These are phyloP conservation scores for Callithrix jacchus DNA, from an alignment of 2,113 vertebrate genomes.

Conservation along the genomic window DNA sequence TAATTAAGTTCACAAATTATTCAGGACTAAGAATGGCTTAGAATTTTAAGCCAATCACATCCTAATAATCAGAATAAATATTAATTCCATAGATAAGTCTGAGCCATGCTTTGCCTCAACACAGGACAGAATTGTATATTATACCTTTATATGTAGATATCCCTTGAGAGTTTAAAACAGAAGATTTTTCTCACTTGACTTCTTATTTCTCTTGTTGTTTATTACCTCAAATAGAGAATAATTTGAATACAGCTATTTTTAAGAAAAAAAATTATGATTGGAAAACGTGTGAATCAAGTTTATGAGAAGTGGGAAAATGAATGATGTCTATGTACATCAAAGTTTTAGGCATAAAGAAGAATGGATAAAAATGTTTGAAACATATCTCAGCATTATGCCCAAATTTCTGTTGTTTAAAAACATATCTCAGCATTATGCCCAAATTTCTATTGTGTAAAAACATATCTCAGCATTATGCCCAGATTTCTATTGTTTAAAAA, in stretches of 20 bases:
- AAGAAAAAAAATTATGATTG: neutral
- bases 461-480: too few relatives aligned
- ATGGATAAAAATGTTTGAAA: neutral
- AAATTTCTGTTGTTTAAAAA: neutral
- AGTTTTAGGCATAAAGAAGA: constrained; percentile 1
- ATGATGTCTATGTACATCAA: neutral
- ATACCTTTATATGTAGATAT: neutral
- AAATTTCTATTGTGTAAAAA: too few relatives aligned
- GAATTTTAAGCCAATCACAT: neutral
- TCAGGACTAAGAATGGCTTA: neutral
- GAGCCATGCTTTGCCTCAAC: neutral
- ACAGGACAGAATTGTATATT: neutral
- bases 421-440: neutral
- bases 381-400: neutral
- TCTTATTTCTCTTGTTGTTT: neutral
- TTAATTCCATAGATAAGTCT: neutral
- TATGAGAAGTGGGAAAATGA: neutral
- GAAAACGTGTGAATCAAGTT: neutral
- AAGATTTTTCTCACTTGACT: neutral
- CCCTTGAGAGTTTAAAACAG: neutral
- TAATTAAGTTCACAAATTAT: neutral
- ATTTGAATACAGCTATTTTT: neutral
- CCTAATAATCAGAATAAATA: neutral
- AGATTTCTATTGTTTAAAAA: too few relatives aligned
- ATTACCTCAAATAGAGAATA: neutral